These are phyloP conservation scores for Abramis brama DNA, from an alignment of 2,113 vertebrate genomes.

Conservation along the genomic window DNA sequence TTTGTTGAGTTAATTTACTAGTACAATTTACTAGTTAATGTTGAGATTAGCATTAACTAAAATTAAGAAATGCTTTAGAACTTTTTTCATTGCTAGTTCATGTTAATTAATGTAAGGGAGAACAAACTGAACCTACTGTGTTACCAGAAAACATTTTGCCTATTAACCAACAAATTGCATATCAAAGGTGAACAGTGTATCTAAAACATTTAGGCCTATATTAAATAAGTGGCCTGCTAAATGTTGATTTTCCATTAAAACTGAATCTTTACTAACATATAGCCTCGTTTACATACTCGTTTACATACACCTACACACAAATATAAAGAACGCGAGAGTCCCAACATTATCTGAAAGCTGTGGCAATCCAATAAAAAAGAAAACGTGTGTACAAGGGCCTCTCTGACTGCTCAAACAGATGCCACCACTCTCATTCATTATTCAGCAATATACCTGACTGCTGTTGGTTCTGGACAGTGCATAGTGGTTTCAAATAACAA, in stretches of 20 bases:
- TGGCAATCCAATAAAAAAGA: slow-evolving; percentile 12
- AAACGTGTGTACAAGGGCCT: not conserved
- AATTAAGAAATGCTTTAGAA: no score
- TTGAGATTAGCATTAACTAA: no score
- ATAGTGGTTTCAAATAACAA: slow-evolving; percentile 42
- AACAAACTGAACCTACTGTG: no score
- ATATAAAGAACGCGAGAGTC: not conserved
- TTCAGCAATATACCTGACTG: slow-evolving; percentile 47
- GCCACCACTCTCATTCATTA: slow-evolving; percentile 50
- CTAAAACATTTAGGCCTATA: not conserved
- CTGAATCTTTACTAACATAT: not conserved
- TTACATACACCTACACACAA: not conserved
- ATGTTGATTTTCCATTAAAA: not conserved
- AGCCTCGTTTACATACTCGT: not conserved
- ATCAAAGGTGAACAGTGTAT: no score
- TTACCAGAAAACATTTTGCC: not conserved
- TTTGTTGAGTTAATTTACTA: no score
- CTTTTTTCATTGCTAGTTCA: no score
- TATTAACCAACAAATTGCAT: no score
- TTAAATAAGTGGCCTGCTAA: not conserved
- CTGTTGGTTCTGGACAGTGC: slow-evolving; percentile 44
- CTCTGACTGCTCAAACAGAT: slow-evolving; percentile 33
- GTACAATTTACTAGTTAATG: no score
- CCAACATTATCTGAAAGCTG: not conserved
- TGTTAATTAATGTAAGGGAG: no score